These are phyloP conservation scores for Eurypyga helias DNA, from an alignment of 2,113 vertebrate genomes.

Conservation along the genomic window DNA sequence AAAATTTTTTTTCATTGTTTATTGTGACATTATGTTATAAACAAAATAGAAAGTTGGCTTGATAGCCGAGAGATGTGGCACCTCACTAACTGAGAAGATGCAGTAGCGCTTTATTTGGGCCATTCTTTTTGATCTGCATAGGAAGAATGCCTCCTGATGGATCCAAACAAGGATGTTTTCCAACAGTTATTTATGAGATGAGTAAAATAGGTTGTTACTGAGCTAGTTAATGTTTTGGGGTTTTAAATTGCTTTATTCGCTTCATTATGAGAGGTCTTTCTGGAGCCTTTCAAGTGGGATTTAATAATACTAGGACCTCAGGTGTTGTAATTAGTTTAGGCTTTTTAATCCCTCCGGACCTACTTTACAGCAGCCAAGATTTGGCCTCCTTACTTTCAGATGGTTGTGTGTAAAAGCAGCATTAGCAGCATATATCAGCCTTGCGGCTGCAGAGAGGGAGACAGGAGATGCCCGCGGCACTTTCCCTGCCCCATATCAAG, in stretches of 20 bases:
- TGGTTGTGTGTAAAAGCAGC: background rate
- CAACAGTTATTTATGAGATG: background rate
- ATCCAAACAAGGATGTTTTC: background rate
- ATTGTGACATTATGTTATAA: background rate
- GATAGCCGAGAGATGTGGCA: background rate
- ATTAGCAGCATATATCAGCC: background rate
- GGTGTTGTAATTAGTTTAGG: background rate
- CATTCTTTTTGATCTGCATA: background rate
- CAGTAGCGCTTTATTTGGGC: background rate
- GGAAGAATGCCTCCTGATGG: background rate
- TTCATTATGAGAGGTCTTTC: background rate
- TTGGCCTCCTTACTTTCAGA: background rate
- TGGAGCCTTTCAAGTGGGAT: background rate
- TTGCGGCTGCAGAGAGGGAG: background rate
- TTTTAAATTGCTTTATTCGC: background rate
- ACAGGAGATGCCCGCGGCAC: background rate
- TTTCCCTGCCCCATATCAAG: background rate
- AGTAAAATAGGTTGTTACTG: background rate
- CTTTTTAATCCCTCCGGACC: background rate
- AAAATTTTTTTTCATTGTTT: background rate
- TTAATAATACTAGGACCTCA: background rate
- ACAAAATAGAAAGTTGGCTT: background rate
- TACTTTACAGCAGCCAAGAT: background rate
- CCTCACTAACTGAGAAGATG: background rate
- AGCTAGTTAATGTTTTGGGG: background rate